phyloP scores from a whole-genome alignment of 2,888 invertebrate genomes.

The Drosophila pegasa region DNA sequence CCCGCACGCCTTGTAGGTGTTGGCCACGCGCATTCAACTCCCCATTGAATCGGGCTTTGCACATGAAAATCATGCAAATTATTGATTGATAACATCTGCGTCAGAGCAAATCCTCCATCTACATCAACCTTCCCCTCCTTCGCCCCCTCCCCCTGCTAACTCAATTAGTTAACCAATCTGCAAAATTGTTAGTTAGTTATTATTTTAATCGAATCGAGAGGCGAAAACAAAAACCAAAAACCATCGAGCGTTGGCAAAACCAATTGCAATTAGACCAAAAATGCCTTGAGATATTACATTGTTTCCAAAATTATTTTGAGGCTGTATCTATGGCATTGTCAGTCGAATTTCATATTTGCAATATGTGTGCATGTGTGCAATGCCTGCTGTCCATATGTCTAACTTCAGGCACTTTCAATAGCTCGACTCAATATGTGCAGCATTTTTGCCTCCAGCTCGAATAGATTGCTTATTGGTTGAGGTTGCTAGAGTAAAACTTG shows the following conservation, averaged over 20 bases:
- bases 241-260: not conserved
- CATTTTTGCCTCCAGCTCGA: not conserved
- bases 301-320: not conserved
- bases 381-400: too few relatives aligned
- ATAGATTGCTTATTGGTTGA: not conserved
- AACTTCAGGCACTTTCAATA: not conserved
- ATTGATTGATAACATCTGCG: constrained; percentile 41
- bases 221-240: not conserved
- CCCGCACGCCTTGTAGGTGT: constrained; percentile 18
- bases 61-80: constrained; percentile 73
- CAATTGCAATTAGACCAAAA: not conserved
- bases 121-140: too few relatives aligned
- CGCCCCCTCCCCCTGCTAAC: constrained; percentile 3
- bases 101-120: too few relatives aligned
- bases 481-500: not conserved
- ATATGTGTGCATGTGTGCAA: too few relatives aligned
- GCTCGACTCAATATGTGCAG: not conserved
- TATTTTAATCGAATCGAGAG: not conserved
- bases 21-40: not conserved
- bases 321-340: not conserved
- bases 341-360: too few relatives aligned
- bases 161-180: constrained; percentile 20
- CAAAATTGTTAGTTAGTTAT: constrained; percentile 8
- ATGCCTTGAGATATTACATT: not conserved
- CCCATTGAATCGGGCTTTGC: constrained; percentile 44